Evolutionary conservation across 2,113 vertebrate species (phyloP), one percentile per base, ranked within the genome.

Genomic region (Corythoichthys haematopterus): DNA sequence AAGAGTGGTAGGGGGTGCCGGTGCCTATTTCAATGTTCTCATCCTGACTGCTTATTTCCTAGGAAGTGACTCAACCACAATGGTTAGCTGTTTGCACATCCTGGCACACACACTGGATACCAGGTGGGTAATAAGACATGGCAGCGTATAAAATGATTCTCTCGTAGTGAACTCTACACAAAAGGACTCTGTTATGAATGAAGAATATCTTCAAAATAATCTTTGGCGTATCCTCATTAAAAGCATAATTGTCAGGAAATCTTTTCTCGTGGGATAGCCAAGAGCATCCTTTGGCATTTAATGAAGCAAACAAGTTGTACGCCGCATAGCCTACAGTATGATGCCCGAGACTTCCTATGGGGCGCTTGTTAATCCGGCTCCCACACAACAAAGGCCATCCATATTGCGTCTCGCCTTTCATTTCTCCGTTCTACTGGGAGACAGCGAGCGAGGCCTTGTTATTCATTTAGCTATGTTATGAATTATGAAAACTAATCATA

Each of bases 61-160:
- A 99, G 97, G 97, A 52, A 98, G 92, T 35, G 96, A 99, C 84
- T 94, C 96, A 56, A 80, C 93, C 57, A 97, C 95, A 36, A 98
- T 98, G 91, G 97, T 98, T 80, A 99, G 94, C 93, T 98, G 96
- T 86, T 91, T 99, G 73, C 97, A 98, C 69, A 99, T 99, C 80
- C 88, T 99, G 90, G 97, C 97, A 64, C 97, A 98, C 82, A 98
- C 96, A 0, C 92, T 98, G 68, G 97, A 99, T 81, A 98, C 95
- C 70, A 93, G 97, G 97, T 98, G 86, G 82, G 82, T 59, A 28
- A 43, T 43, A 43, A 50, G 43, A 72, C 70, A 20, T 67, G 67
- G 7, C 65, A 61, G 28, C 64, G 48, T 12, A 38, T 28, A 47
- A 53, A 9, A 53, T 28, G 37, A 20, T 51, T 9, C 12, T 45